Conservation (phyloP, 2,113 vertebrate species). For the Aldabrachelys gigantea region DNA sequence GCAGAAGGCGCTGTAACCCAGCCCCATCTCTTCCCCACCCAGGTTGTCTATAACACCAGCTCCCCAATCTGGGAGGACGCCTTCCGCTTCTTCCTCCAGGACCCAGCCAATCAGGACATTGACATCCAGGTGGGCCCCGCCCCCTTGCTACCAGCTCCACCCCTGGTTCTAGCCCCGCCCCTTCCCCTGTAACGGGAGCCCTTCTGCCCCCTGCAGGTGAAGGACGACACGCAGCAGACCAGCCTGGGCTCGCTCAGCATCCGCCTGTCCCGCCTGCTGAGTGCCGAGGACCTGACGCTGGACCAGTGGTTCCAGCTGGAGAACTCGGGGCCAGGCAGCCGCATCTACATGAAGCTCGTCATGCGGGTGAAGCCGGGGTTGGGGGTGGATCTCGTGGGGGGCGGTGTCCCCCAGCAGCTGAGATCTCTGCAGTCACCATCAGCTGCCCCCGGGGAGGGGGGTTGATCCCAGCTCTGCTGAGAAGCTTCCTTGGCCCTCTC, state of each 20-base stretch:
- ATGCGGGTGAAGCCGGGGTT: constrained; percentile 82
- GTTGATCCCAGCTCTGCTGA: neutral
- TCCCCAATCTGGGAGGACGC: constrained; percentile 89
- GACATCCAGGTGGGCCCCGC: constrained; percentile 83
- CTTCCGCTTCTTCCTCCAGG: constrained; percentile 92
- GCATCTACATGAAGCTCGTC: constrained; percentile 87
- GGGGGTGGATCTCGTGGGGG: too few relatives aligned
- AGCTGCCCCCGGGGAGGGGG: neutral
- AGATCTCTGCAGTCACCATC: neutral
- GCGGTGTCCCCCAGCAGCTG: neutral
- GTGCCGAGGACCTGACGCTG: constrained; percentile 82
- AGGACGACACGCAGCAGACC: constrained; percentile 87
- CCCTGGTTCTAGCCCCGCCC: neutral
- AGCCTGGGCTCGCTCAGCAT: constrained; percentile 85
- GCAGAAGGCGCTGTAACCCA: neutral
- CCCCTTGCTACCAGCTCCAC: too few relatives aligned
- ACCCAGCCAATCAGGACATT: constrained; percentile 86
- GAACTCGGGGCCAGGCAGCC: constrained; percentile 83
- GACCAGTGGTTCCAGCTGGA: constrained; percentile 92
- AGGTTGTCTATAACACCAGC: constrained; percentile 84
- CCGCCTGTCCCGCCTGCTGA: constrained; percentile 84
- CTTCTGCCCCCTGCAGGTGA: constrained; percentile 77
- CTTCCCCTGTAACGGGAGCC: neutral
- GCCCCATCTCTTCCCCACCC: neutral
- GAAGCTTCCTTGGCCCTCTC: too few relatives aligned